A percentile compares a stretch with the other conserved stretches of the same genome.
Evolutionary conservation across 2,888 invertebrate genomes (phyloP).

Genomic region (Drosophila paramelanica): DNA sequence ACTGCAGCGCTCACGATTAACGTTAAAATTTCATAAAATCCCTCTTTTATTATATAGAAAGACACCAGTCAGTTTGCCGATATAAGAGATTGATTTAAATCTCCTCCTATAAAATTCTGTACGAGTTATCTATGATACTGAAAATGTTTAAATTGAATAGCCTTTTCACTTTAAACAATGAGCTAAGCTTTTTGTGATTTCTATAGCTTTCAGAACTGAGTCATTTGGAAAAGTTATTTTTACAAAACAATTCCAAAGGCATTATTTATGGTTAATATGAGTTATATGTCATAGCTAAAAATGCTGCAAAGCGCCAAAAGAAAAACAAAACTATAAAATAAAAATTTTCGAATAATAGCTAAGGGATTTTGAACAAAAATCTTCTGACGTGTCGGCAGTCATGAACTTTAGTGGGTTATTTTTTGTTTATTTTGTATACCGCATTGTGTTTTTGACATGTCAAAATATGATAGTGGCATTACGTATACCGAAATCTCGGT

Average conservation of each 20-base stretch:
- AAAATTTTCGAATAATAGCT: background rate
- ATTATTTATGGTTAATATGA: background rate
- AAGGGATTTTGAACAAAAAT: constrained; percentile 1
- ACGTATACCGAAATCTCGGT: constrained; percentile 5
- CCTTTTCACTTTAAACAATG: background rate
- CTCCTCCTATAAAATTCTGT: background rate
- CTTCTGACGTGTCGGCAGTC: background rate
- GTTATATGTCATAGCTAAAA: background rate
- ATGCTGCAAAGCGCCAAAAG: background rate
- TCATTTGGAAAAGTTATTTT: background rate
- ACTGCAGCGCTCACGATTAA: too few relatives aligned
- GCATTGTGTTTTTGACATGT: constrained; percentile 1
- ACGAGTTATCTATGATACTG: too few relatives aligned
- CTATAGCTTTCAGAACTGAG: background rate
- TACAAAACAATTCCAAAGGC: too few relatives aligned
- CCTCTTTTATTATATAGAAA: too few relatives aligned
- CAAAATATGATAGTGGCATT: constrained; percentile 24
- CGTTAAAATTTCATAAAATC: too few relatives aligned
- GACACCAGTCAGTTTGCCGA: too few relatives aligned
- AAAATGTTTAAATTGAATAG: too few relatives aligned
- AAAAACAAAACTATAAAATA: background rate
- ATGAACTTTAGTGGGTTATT: constrained; percentile 8
- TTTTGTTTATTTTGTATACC: background rate
- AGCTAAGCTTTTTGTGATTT: background rate
- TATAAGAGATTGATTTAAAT: background rate